phyloP scores from a whole-genome alignment of 2,888 invertebrate genomes.

The Acleris holmiana region DNA sequence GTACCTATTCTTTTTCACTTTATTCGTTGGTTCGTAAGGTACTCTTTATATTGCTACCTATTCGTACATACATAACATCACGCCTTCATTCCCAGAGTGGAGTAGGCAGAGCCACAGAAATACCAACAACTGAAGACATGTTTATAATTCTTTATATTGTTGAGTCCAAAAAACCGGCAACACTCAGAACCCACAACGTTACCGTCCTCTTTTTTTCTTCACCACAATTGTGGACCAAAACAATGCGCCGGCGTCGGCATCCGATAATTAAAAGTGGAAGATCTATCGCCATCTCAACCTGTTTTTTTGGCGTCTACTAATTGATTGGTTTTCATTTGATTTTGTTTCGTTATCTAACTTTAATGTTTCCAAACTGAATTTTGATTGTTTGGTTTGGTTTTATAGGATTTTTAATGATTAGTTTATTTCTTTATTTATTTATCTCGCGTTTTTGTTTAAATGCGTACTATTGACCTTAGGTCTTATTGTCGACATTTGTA shows the following conservation, averaged over 20 bases:
- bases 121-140: too few species aligned
- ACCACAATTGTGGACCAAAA: constrained; percentile 45
- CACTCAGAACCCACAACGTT: not conserved
- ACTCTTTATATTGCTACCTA: too few species aligned
- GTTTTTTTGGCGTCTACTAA: constrained; percentile 60
- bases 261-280: constrained; percentile 76
- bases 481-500: too few species aligned
- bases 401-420: constrained; percentile 2
- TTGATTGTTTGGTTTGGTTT: constrained; percentile 33
- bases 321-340: constrained; percentile 71
- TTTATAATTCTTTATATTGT: too few species aligned
- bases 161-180: too few species aligned
- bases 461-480: too few species aligned
- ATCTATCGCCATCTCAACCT: constrained; percentile 58
- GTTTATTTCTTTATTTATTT: constrained; percentile 16
- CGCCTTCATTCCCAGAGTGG: too few species aligned
- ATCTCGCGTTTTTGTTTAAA: not conserved
- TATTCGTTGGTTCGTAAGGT: too few species aligned
- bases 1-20: too few species aligned
- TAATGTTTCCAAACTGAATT: constrained; percentile 45
- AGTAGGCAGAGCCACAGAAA: too few species aligned
- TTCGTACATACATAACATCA: too few species aligned
- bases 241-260: constrained; percentile 64
- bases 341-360: constrained; percentile 53
- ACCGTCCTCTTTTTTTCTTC: constrained; percentile 46